Base-by-base conservation (phyloP, 2,797 vertebrate species). In the Peromyscus melanophrys region DNA sequence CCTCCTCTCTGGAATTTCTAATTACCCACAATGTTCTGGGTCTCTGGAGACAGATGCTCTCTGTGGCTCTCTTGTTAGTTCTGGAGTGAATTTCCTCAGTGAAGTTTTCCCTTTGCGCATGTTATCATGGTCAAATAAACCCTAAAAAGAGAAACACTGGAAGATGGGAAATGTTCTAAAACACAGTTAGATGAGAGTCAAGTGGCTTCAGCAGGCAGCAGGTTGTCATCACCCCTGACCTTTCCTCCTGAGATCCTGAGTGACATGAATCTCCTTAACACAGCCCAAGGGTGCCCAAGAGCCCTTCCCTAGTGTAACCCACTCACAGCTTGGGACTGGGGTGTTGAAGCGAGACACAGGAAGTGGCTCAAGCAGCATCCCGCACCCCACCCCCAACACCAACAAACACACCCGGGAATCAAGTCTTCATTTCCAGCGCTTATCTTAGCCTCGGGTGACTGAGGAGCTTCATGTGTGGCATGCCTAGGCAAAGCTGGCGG, bases 71-170 rank as follows among this genome's bases (percentile, higher is more conserved):
- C 97, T 96, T 92, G 57, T 80, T 90, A 96, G 96, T 73, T 90
- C 94, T 29, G 77, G 40, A 93, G 84, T 75, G 71, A 96, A 94
- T 90, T 97, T 92, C 91, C 85, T 65, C 57, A 94, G 27, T 67
- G 67, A 37, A 93, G 13, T 78, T 96, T 92, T 95, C 73, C 73
- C 77, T 91, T 97, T 90, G 87, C 93, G 94, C 92, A 63, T 94
- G 84, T 96, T 92, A 93, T 96, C 92, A 92, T 89, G 78, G 95
- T 94, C 97, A 97, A 97, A 95, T 92, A 96, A 96, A 96, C 96
- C 73, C 85, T 89, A 91, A 97, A 97, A 96, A 52, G 97, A 76
- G 91, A 97, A 98, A 97, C 75, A 46, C 75, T 85, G 95, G 95
- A 97, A 93, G 96, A 93, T 25, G 73, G 92, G 52, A 67, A 96